A percentile compares a stretch with the other conserved stretches of the same genome.
Evolutionary conservation across 2,113 vertebrate genomes (phyloP).

Genomic region (Pavo muticus): DNA sequence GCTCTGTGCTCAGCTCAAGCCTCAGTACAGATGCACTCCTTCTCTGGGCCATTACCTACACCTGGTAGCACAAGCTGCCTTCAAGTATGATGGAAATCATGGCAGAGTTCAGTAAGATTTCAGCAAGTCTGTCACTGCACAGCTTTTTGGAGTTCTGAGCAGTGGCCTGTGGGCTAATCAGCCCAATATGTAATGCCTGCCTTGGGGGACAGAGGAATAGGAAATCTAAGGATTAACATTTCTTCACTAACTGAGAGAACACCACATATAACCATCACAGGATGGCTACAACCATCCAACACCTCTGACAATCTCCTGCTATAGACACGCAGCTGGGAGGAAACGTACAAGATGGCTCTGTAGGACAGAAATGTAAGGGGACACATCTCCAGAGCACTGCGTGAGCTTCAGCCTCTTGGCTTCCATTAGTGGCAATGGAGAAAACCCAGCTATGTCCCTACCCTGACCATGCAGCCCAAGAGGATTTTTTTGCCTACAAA

Average conservation of each 20-base stretch:
- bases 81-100: not conserved
- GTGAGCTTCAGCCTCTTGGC: not conserved
- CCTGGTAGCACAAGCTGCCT: not conserved
- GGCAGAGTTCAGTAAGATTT: not conserved
- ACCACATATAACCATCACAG: not conserved
- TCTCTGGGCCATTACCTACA: not conserved
- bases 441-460: not conserved
- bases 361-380: not conserved
- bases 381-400: not conserved
- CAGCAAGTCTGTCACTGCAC: not conserved
- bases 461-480: not conserved
- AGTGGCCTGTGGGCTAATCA: not conserved
- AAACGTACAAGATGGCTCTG: not conserved
- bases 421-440: conserved; percentile 2
- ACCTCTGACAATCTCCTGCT: not conserved
- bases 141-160: not conserved
- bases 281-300: not conserved
- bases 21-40: not conserved
- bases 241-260: not conserved
- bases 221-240: not conserved
- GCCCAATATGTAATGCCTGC: not conserved
- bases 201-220: not conserved
- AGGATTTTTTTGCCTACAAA: not conserved
- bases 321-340: not conserved
- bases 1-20: not conserved